phyloP scores from a whole-genome alignment of 2,113 vertebrate species.

The Gavia stellata region DNA sequence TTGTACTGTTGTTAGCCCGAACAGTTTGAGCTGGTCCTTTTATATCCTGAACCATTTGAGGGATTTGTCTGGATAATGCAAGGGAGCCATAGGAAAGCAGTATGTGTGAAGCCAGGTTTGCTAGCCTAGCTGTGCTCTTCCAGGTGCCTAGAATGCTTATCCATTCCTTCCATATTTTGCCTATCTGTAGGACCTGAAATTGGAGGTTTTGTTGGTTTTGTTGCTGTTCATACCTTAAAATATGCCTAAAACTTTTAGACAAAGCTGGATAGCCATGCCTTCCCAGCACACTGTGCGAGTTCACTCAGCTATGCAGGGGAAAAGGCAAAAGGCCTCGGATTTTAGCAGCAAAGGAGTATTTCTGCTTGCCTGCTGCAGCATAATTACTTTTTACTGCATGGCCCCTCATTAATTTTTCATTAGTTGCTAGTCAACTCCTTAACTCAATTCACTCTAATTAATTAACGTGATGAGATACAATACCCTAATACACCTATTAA shows the following conservation, averaged over 20 bases:
- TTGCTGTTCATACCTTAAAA: background rate
- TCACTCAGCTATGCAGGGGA: background rate
- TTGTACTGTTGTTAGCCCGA: background rate
- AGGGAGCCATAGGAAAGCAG: background rate
- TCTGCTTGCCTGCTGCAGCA: background rate
- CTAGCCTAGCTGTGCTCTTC: background rate
- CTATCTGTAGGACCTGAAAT: background rate
- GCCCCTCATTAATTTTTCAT: slow-evolving; percentile 38
- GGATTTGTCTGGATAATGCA: background rate
- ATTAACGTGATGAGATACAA: slow-evolving; percentile 40
- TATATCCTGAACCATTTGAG: background rate
- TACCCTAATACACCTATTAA: slow-evolving; percentile 38
- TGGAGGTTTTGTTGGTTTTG: background rate
- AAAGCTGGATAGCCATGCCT: background rate
- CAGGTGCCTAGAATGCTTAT: background rate
- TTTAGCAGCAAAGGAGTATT: background rate
- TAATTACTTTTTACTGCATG: background rate
- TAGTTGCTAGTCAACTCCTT: slow-evolving; percentile 11
- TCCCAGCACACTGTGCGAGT: background rate
- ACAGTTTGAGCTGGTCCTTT: background rate
- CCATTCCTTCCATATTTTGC: background rate
- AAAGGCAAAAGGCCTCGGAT: background rate
- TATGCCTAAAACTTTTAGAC: background rate
- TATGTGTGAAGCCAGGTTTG: background rate
- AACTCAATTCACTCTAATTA: slow-evolving; percentile 61